Conservation (phyloP, 2,113 vertebrate genomes). For the Chaetodon trifascialis region DNA sequence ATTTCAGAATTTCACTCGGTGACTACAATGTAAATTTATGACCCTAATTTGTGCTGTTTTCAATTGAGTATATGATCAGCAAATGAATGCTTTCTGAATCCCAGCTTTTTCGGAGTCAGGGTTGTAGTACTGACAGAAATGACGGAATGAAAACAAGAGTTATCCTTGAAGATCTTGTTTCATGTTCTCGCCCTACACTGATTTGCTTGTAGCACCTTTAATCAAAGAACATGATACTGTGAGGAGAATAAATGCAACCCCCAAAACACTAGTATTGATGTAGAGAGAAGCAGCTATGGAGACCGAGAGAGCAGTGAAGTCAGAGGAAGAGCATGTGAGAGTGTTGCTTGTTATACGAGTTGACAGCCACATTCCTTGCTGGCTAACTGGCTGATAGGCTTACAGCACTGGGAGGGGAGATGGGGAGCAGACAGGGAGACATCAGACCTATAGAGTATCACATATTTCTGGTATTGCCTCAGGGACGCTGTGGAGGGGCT, state of each 20-base stretch:
- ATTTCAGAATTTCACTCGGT: neutral
- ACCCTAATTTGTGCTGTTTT: neutral
- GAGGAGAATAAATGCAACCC: constrained; percentile 8
- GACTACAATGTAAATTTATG: neutral
- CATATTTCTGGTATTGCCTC: constrained; percentile 51
- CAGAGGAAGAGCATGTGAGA: constrained; percentile 54
- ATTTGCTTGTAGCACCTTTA: neutral
- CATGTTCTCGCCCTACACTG: neutral
- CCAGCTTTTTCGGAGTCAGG: no score
- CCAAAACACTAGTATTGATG: constrained; percentile 4
- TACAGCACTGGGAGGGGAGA: constrained; percentile 58
- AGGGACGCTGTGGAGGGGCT: constrained; percentile 21
- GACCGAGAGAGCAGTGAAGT: constrained; percentile 47
- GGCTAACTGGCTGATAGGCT: constrained; percentile 77
- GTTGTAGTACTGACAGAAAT: neutral
- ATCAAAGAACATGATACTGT: neutral
- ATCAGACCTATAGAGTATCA: constrained; percentile 75
- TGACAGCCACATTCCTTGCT: constrained; percentile 75
- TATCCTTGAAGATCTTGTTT: neutral
- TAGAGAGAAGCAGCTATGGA: constrained; percentile 24
- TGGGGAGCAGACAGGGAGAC: constrained; percentile 57
- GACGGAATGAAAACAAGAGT: neutral
- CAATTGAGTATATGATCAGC: no score
- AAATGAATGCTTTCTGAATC: no score
- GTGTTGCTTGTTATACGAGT: constrained; percentile 55